Conservation (phyloP, 2,113 vertebrate genomes). For the Bubo blakistoni region DNA sequence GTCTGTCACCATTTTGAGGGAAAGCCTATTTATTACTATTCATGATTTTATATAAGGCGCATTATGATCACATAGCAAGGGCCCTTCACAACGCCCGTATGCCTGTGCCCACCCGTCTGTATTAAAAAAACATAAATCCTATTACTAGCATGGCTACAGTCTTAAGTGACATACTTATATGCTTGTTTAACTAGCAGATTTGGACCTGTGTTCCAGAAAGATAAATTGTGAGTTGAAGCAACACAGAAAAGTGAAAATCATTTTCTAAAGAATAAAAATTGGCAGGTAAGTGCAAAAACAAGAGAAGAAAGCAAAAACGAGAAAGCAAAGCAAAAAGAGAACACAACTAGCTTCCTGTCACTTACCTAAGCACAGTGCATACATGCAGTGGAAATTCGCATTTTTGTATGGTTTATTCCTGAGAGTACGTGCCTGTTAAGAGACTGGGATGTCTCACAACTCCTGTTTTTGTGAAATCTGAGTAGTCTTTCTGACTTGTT, state of each 20-base stretch:
- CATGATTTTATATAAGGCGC: rapidly evolving
- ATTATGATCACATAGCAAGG: background rate
- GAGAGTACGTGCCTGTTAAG: background rate
- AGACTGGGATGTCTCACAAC: background rate
- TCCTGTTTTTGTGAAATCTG: background rate
- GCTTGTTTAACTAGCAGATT: background rate
- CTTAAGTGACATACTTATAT: background rate
- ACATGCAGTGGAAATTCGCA: background rate
- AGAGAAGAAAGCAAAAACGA: background rate
- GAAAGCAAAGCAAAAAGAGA: background rate
- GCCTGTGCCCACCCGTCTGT: background rate
- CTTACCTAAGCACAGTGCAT: background rate
- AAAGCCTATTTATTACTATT: background rate
- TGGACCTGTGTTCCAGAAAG: background rate
- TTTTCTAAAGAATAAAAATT: background rate
- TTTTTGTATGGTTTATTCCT: background rate
- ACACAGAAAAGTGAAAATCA: background rate
- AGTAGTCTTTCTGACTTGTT: background rate
- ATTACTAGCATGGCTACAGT: rapidly evolving
- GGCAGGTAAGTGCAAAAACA: background rate
- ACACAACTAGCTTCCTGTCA: background rate
- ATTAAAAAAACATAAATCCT: background rate
- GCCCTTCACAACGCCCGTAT: background rate
- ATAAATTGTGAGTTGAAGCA: background rate
- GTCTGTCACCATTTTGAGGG: background rate